Evolutionary conservation across 2,113 vertebrate species (phyloP).

Genomic region (Melospiza melodia): DNA sequence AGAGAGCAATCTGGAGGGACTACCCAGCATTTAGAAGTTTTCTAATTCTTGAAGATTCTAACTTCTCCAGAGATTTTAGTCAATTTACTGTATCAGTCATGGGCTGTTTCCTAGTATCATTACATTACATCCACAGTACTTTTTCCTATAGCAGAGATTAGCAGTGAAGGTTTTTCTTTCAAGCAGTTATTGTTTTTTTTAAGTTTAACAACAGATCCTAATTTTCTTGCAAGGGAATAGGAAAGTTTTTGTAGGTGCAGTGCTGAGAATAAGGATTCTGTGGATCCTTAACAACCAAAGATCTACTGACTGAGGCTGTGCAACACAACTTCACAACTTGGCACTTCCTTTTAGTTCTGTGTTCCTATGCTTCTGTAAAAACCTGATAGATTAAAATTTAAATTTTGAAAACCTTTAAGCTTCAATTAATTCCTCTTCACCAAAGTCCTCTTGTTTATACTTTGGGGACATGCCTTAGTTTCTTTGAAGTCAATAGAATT

Average conservation of each 20-base stretch:
- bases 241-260: background rate
- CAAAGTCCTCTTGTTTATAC: background rate
- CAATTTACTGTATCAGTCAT: background rate
- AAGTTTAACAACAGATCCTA: background rate
- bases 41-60: background rate
- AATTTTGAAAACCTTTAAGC: background rate
- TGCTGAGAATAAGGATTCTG: background rate
- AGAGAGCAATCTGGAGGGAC: background rate
- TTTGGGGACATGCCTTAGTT: background rate
- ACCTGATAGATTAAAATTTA: background rate
- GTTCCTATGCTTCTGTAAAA: background rate
- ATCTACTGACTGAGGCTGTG: background rate
- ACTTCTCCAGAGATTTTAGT: background rate
- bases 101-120: background rate
- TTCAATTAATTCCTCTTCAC: background rate
- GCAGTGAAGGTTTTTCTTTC: background rate
- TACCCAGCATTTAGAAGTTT: background rate
- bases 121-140: background rate
- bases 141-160: background rate
- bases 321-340: background rate
- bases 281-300: background rate
- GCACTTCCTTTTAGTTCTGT: background rate
- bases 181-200: background rate
- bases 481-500: background rate
- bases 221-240: background rate